Evolutionary conservation across 2,888 invertebrate genomes (phyloP).

Genomic region (Heliconius cydno): DNA sequence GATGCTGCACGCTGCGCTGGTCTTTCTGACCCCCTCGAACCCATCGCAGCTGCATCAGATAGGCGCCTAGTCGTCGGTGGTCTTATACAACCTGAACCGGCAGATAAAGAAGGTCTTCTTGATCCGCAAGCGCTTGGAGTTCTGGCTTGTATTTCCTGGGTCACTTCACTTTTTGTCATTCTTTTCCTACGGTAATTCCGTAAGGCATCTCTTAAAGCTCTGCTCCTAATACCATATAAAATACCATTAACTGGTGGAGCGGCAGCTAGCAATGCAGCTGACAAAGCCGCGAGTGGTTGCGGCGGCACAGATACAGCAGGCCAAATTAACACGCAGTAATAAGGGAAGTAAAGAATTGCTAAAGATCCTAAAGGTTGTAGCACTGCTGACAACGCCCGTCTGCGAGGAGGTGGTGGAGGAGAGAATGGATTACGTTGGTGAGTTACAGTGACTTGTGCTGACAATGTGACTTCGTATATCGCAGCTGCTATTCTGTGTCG

Average conservation of each 20-base stretch:
- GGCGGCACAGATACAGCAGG: slow-evolving; percentile 77
- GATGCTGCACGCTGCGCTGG: slow-evolving; percentile 85
- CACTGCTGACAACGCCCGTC: slow-evolving; percentile 86
- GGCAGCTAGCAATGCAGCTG: slow-evolving; percentile 86
- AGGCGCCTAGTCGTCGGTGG: slow-evolving; percentile 74
- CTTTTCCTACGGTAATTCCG: slow-evolving; percentile 91
- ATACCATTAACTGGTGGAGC: slow-evolving; percentile 90
- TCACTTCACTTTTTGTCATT: slow-evolving; percentile 90
- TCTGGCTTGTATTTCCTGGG: slow-evolving; percentile 91
- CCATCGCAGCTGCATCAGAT: slow-evolving; percentile 78
- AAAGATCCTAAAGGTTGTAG: slow-evolving; percentile 89
- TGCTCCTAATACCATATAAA: slow-evolving; percentile 90
- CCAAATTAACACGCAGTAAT: slow-evolving; percentile 88
- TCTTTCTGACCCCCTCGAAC: slow-evolving; percentile 69
- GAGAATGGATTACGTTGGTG: slow-evolving; percentile 92
- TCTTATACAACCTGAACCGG: slow-evolving; percentile 75
- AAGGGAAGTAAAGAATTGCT: slow-evolving; percentile 88
- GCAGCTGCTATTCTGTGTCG: slow-evolving; percentile 93
- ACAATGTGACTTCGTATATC: slow-evolving; percentile 92
- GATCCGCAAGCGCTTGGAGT: slow-evolving; percentile 91
- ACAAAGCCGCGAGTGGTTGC: slow-evolving; percentile 81
- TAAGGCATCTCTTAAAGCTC: slow-evolving; percentile 87
- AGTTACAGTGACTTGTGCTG: slow-evolving; percentile 92
- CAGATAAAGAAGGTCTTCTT: slow-evolving; percentile 87
- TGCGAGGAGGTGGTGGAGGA: slow-evolving; percentile 86